Evolutionary conservation across 2,113 vertebrate species (phyloP).

Genomic region (Oceanites oceanicus): DNA sequence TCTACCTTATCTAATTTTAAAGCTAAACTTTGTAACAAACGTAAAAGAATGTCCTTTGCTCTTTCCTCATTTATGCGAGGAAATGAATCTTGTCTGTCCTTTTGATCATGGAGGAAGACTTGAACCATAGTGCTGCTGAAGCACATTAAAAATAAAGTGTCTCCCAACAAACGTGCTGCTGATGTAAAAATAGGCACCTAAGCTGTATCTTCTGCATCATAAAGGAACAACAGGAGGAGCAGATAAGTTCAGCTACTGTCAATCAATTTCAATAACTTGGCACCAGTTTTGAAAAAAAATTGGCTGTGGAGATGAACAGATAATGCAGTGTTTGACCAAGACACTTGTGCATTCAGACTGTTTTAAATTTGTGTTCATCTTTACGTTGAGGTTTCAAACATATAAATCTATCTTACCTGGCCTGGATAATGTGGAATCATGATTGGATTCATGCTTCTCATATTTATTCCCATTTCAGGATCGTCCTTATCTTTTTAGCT

Average conservation of each 20-base stretch:
- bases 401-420: background rate
- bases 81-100: background rate
- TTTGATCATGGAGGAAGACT: background rate
- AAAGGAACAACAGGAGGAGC: background rate
- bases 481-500: background rate
- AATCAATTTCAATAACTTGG: background rate
- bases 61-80: background rate
- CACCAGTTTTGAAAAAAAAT: background rate
- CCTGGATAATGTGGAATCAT: background rate
- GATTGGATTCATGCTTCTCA: background rate
- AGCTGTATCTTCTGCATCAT: background rate
- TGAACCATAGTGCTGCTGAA: background rate
- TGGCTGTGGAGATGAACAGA: background rate
- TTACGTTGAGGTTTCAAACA: background rate
- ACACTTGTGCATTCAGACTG: background rate
- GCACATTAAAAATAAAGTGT: background rate
- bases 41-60: background rate
- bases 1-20: background rate
- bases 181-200: background rate
- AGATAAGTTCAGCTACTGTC: background rate
- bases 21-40: background rate
- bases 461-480: background rate
- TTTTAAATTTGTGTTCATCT: background rate
- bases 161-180: background rate
- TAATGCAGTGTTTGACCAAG: background rate